These are phyloP conservation scores for Sinocyclocheilus rhinocerous DNA, from an alignment of 2,113 vertebrate genomes.

Conservation along the genomic window DNA sequence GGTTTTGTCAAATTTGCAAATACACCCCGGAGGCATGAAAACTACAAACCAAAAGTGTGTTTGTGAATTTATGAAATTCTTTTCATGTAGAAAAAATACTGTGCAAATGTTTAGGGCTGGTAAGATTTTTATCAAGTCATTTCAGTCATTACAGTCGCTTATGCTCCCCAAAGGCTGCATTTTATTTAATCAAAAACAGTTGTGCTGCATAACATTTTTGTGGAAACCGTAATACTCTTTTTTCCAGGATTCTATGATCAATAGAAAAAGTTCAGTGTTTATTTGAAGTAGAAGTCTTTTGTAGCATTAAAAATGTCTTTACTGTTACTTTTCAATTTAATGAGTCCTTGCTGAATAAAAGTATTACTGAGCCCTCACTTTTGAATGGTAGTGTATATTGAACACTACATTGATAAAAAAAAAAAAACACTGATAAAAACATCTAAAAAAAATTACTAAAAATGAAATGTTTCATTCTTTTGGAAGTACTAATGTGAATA, in stretches of 20 bases:
- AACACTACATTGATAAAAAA: not conserved
- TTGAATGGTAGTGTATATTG: not conserved
- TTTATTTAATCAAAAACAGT: not conserved
- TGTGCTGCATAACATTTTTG: not conserved
- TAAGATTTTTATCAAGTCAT: not conserved
- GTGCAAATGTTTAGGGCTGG: not conserved
- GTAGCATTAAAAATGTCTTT: not conserved
- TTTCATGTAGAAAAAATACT: not conserved
- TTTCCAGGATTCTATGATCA: not conserved
- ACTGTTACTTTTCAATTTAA: not conserved
- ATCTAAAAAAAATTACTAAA: not conserved
- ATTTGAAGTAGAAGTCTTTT: not conserved
- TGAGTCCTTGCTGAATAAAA: not conserved
- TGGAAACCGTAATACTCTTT: not conserved
- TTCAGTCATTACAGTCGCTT: not conserved
- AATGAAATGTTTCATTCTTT: not conserved
- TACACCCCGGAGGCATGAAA: too few relatives aligned
- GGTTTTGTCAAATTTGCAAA: constrained; percentile 4
- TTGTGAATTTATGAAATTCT: not conserved
- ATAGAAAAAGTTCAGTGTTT: not conserved
- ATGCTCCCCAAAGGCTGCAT: not conserved
- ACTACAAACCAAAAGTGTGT: not conserved
- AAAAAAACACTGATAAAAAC: not conserved
- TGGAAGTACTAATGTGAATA: not conserved
- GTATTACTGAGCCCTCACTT: not conserved